These are phyloP conservation scores for Phaetusa simplex DNA, from an alignment of 2,113 vertebrate genomes.

Conservation along the genomic window DNA sequence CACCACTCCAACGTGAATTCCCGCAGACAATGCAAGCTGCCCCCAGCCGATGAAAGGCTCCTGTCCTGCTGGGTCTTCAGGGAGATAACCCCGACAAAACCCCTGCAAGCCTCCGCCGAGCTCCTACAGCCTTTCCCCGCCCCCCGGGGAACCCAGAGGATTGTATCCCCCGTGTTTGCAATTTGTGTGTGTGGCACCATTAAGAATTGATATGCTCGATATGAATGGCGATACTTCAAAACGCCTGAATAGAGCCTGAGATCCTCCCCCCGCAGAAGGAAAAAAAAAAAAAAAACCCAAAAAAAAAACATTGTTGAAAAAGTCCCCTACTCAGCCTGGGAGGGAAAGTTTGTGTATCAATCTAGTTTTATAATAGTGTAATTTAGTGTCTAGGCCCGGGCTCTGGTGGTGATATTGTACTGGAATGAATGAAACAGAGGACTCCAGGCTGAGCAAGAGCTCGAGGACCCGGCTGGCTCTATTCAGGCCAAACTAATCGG, in stretches of 20 bases:
- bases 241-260: slow-evolving; percentile 35
- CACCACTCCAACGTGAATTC: not conserved
- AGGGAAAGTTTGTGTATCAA: slow-evolving; percentile 75
- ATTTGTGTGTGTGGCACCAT: slow-evolving; percentile 59
- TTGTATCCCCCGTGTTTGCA: not conserved
- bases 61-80: slow-evolving; percentile 6
- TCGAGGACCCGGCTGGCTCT: slow-evolving; percentile 77
- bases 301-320: slow-evolving; percentile 68
- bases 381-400: slow-evolving; percentile 81
- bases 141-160: not conserved
- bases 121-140: not conserved
- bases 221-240: slow-evolving; percentile 65
- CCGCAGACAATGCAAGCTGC: not conserved
- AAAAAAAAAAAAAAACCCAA: not conserved
- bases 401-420: slow-evolving; percentile 86
- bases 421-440: slow-evolving; percentile 81
- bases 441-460: slow-evolving; percentile 77
- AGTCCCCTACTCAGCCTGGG: slow-evolving; percentile 72
- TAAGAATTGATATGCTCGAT: slow-evolving; percentile 64
- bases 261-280: not conserved
- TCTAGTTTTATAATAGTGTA: slow-evolving; percentile 85
- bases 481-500: slow-evolving; percentile 86
- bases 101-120: not conserved
- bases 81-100: slow-evolving; percentile 30
- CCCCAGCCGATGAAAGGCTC: not conserved